Conservation (phyloP, 2,888 invertebrate species). For the Drosophila longiperda region DNA sequence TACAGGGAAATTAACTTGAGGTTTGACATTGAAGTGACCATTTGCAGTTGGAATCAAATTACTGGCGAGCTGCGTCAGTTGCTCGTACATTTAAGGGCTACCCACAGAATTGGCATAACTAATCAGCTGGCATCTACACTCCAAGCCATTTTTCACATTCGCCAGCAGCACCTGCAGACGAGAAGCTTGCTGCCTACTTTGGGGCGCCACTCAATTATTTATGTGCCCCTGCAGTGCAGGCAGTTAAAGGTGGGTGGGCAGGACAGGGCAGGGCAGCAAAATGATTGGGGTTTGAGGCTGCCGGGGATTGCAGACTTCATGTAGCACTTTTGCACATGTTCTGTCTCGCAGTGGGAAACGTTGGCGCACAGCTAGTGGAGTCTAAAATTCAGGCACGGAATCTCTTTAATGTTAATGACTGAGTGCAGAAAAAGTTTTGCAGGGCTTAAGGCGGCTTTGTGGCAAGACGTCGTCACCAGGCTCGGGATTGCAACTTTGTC, state of each 20-base stretch:
- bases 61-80: neutral
- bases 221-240: conserved; percentile 69
- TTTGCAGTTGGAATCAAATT: conserved; percentile 22
- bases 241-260: neutral
- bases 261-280: neutral
- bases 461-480: conserved; percentile 55
- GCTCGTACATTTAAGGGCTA: conserved; percentile 30
- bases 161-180: conserved; percentile 62
- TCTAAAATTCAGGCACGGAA: conserved; percentile 52
- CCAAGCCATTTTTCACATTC: conserved; percentile 26
- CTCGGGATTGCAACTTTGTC: conserved; percentile 57
- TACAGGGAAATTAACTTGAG: neutral
- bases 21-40: neutral
- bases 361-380: conserved; percentile 9
- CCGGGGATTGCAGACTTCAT: conserved; percentile 9
- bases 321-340: conserved; percentile 40
- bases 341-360: conserved; percentile 21
- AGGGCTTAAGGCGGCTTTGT: conserved; percentile 73
- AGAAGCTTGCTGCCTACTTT: conserved; percentile 67
- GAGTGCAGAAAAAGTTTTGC: conserved; percentile 64
- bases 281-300: neutral
- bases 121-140: conserved; percentile 30
- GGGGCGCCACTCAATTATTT: conserved; percentile 76
- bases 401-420: conserved; percentile 78
- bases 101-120: conserved; percentile 66